Base-by-base conservation (phyloP, 2,797 vertebrate species). In the Podarcis siculus region DNA sequence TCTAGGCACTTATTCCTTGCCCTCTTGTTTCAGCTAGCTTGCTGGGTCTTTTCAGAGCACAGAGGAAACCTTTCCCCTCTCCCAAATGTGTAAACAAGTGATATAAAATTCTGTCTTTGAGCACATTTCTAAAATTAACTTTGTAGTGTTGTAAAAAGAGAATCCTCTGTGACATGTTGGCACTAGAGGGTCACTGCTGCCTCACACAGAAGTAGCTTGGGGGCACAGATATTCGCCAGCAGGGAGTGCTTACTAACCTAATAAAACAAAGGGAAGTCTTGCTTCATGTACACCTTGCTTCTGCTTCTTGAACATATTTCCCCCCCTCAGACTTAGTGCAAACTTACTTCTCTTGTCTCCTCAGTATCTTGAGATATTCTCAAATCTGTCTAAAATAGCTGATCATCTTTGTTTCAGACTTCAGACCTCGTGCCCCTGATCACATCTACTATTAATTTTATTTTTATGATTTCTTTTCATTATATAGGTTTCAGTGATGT, bases 21-120 rank as follows among this genome's bases (percentile, higher is more conserved):
- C 69, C 61, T 61, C n/a, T 69, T 76, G 32, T 39, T 89, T 77
- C 69, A 90, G 12, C 9, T 21, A 85, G 23, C 71, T 84, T 87
- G 35, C 45, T 78, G 67, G 6, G 15, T 45, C 30, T 77, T 81
- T 80, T 67, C 37, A 71, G 66, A 78, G n/a, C 82, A 42, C 27
- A 45, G n/a, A 87, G 61, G 71, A 87, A 15, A 58, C 8, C 58
- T 61, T 87, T 58, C n/a, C 35, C 69, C 42, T 81, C 72, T 80
- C 71, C 37, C 42, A 58, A 81, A 67, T 21, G 35, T 81, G 30
- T 67, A 85, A 90, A 45, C 30, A 85, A 90, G 71, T 84, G 25
- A 85, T 87, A 84, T 84, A 75, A 85, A 80, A 76, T 81, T 42
- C n/a, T 85, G 30, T 85, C 61, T 87, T 81, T 37, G 58, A 76